Percentiles rank a stretch among this genome's conserved stretches.
phyloP scores from a whole-genome alignment of 2,888 invertebrate species.

The Oithona nana region DNA sequence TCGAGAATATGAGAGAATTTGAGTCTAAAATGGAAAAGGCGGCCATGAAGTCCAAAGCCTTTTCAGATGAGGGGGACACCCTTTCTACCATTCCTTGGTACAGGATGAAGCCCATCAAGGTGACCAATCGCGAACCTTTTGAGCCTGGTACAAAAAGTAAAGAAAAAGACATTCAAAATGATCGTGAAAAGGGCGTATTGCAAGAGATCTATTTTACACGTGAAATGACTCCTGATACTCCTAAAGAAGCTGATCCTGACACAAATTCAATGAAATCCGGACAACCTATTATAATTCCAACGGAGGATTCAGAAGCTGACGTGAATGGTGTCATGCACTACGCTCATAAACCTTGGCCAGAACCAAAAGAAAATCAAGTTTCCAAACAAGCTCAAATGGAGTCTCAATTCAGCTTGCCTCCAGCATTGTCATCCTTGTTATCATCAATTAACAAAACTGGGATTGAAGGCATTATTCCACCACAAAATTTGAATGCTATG shows the following conservation, averaged over 20 bases:
- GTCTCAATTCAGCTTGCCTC: slow-evolving; percentile 4
- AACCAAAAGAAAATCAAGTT: slow-evolving; percentile 5
- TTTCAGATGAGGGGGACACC: slow-evolving; percentile 9
- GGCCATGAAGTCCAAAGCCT: neutral
- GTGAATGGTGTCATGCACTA: slow-evolving; percentile 6
- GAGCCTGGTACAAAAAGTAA: slow-evolving; percentile 25
- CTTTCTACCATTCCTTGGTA: neutral
- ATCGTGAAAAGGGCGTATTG: slow-evolving; percentile 27
- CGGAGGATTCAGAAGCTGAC: slow-evolving; percentile 5
- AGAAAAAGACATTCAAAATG: slow-evolving; percentile 27
- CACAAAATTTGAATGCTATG: neutral
- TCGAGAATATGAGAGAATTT: slow-evolving; percentile 7
- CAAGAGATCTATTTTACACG: slow-evolving; percentile 12
- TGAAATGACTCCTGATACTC: slow-evolving; percentile 6
- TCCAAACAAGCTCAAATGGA: neutral
- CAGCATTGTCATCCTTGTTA: slow-evolving; percentile 1
- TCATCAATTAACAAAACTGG: neutral
- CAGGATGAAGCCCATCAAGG: neutral
- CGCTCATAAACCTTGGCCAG: slow-evolving; percentile 3
- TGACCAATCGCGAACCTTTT: neutral
- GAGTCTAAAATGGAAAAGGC: slow-evolving; percentile 13
- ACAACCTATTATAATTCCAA: neutral
- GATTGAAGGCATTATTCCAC: neutral
- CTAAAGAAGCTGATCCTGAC: slow-evolving; percentile 7
- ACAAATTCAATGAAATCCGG: neutral